A percentile compares a stretch with the other conserved stretches of the same genome.
Evolutionary conservation across 2,113 vertebrate genomes (phyloP).

Genomic region (Pimephales promelas): DNA sequence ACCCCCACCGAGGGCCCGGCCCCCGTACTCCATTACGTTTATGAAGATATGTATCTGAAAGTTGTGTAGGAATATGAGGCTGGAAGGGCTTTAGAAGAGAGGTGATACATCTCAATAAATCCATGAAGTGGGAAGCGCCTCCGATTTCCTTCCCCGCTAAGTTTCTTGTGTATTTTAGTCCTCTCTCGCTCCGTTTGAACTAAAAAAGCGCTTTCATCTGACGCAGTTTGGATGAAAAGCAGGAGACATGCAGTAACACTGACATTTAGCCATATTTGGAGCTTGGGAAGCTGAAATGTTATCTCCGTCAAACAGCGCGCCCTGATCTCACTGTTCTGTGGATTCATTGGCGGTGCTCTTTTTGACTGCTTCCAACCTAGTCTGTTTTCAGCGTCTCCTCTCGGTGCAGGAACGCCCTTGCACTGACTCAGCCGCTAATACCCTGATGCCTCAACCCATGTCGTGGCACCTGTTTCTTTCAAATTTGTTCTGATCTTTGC

Average conservation of each 20-base stretch:
- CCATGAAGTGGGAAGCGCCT: constrained; percentile 39
- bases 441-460: background rate
- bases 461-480: constrained; percentile 29
- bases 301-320: constrained; percentile 26
- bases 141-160: constrained; percentile 32
- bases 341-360: background rate
- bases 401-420: background rate
- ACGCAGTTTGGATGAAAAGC: constrained; percentile 1
- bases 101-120: constrained; percentile 59
- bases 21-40: constrained; percentile 58
- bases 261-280: constrained; percentile 39
- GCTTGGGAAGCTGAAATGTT: constrained; percentile 35
- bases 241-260: constrained; percentile 18
- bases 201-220: constrained; percentile 25
- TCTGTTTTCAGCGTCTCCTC: constrained; percentile 11
- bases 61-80: constrained; percentile 51
- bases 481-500: constrained; percentile 22
- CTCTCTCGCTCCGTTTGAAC: background rate
- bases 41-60: constrained; percentile 59
- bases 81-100: constrained; percentile 48
- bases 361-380: constrained; percentile 19
- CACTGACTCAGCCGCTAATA: constrained; percentile 21
- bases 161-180: constrained; percentile 43
- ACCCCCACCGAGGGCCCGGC: constrained; percentile 33
- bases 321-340: constrained; percentile 20